Evolutionary conservation across 2,888 invertebrate genomes (phyloP), one percentile per base, ranked within the genome.

Genomic region (Tetanocera ferruginea): DNA sequence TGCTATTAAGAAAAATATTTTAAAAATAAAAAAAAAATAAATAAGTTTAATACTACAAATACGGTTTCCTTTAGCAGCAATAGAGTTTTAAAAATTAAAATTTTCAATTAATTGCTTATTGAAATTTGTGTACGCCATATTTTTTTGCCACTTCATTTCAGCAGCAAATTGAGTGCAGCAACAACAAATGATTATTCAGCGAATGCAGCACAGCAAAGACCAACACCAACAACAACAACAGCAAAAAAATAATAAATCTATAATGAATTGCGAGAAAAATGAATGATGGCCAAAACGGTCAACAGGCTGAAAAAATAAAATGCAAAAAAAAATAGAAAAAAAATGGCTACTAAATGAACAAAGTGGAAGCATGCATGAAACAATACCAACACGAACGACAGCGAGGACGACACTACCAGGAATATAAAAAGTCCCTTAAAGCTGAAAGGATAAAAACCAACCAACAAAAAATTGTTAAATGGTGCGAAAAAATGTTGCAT

Each of bases 401-500:
- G 43, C 37, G 43, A 11, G 11, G 43, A 43, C 43, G 43, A 43
- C 43, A 43, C 14, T 43, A 14, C 11, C 43, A 43, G 43, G 43
- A 43, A 43, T 11, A 57, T 25, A 57, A 23, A 57, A 57, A 57
- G 11, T 57, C 23, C 57, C 19, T 25, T 25, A 57, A 25, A 25
- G 28, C 60, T 25, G 28, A 60, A 28, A 25, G 28, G 11, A 55
- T 25, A 55, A 55, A 55, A 5, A 34, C 66, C 34, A 28, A 1
- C 5, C 17, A 25, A 34, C 17, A 66, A 66, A 66, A 51, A 23
- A 51, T 25, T 51, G 69, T 51, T 69, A 51, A 69, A 69, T 69
- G 69, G 51, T 34, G 69, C 51, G 69, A 69, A 69, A 67, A 31
- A 69, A 69, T 69, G 69, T 28, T 69, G 69, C 69, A 69, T 69